Evolutionary conservation across 2,888 invertebrate species (phyloP), one percentile per base, ranked within the genome.

Genomic region (Dicycla oo): DNA sequence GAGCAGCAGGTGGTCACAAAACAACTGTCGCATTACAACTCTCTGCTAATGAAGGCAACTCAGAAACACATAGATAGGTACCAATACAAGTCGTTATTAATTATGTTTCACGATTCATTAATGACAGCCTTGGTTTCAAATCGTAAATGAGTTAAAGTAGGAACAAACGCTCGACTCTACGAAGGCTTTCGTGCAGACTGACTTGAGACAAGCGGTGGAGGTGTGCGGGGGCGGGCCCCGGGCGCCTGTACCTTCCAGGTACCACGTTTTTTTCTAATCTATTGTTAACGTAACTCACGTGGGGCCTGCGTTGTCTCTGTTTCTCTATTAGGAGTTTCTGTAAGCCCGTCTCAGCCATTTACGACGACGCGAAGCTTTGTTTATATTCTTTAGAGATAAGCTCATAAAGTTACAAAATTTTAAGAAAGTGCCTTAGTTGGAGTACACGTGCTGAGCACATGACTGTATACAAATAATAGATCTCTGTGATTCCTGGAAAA

Each of bases 231-330:
- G 93, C 91, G 92, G 89, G 88, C 87, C 86, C 84, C 89, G 88
- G 84, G 89, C 89, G 88, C 78, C 86, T 86, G 80, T 92, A 93
- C 94, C 94, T 94, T 93, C 91, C 95, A 95, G 96, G 95, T 95
- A 95, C 88, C 89, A 88, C 83, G 87, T 87, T 93, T 94, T 73
- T 93, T 94, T 94, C 87, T 91, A 90, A 91, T 91, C 95, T 94
- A 94, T 95, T 95, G 95, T 95, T 94, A 93, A 92, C 93, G 86
- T 91, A 88, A 88, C 93, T 93, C 95, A 95, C 94, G 95, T 95
- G 95, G 93, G 92, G 87, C 88, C 85, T 84, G 73, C 67, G 73
- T 88, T 78, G 78, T 95, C 94, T 91, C 93, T 90, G 75, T 94
- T 91, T 88, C 70, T 72, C 76, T 76, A 79, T 79, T 77, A 75